Evolutionary conservation across 2,888 invertebrate species (phyloP), one percentile per base, ranked within the genome.

Genomic region (Drosophila antonietae): DNA sequence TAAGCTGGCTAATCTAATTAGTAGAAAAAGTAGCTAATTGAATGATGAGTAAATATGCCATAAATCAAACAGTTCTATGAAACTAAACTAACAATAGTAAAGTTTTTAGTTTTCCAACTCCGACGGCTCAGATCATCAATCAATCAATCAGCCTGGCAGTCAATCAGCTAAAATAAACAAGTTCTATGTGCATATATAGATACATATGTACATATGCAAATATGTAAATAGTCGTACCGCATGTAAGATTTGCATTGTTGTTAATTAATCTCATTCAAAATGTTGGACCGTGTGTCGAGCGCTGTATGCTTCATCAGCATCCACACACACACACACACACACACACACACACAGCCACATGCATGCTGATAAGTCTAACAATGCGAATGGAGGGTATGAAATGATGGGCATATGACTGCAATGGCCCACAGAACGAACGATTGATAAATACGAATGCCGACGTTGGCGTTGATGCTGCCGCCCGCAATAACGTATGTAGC

Each of bases 211-310:
- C 41, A 65, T 60, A 53, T 44, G 12, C 23, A 8, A 12, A n/a
- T 35, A 18, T 56, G 61, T 55, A 70, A 65, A 66, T 58, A 68
- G 23, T 55, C 39, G 47, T 55, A 52, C 15, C 53, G 61, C 61
- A 64, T 78, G 62, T 61, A 67, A 78, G 61, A 55, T 76, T 68
- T 80, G 63, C 77, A 64, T 78, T 76, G 69, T 73, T 80, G 80
- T 78, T 80, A 76, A 78, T 78, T 78, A 78, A 76, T 78, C 77
- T 80, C 78, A 80, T 80, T 80, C 80, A 73, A 78, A 75, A 75
- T 79, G 64, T 62, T 79, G 80, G 71, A 75, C 75, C 77, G 80
- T 79, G 64, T 74, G 65, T 53, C 44, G 43, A 75, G 75, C 63
- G 23, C 63, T 57, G 78, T 28, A 46, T 46, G 74, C 65, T 70